Conservation (phyloP, 1,140 invertebrate species). For the Drosophila tristis region DNA sequence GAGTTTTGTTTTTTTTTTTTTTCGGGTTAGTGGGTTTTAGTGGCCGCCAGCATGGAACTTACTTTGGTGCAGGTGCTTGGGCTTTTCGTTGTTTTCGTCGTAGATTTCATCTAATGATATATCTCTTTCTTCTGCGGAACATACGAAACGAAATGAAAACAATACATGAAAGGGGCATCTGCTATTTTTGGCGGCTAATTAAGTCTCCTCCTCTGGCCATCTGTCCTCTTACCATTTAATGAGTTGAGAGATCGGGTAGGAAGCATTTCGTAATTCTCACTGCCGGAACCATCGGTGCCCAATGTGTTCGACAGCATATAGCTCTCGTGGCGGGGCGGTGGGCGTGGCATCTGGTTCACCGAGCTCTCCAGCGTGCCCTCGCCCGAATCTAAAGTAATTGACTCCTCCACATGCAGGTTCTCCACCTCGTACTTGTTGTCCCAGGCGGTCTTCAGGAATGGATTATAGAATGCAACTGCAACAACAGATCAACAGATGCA, state of each 20-base stretch:
- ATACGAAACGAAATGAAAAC: background rate
- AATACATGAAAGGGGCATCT: no score
- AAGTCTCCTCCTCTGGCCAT: no score
- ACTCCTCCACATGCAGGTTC: constrained; percentile 95
- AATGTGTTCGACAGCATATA: constrained; percentile 85
- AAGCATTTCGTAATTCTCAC: constrained; percentile 93
- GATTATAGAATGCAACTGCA: constrained; percentile 96
- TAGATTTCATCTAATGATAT: constrained; percentile 87
- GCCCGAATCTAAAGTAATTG: constrained; percentile 87
- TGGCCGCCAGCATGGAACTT: constrained; percentile 51
- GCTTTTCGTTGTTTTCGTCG: constrained; percentile 86
- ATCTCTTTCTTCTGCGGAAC: constrained; percentile 83
- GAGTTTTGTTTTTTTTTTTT: constrained; percentile 4
- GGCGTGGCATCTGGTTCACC: constrained; percentile 87
- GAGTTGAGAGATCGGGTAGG: constrained; percentile 85
- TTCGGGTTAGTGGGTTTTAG: background rate
- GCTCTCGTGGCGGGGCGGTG: constrained; percentile 89
- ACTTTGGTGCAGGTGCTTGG: constrained; percentile 83
- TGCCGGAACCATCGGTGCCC: constrained; percentile 86
- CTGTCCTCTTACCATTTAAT: constrained; percentile 82
- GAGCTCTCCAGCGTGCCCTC: constrained; percentile 89
- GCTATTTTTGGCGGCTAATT: no score
- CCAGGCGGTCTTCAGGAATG: constrained; percentile 98
- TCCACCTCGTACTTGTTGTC: constrained; percentile 98
- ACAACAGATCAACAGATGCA: no score